phyloP scores from a whole-genome alignment of 2,888 invertebrate genomes.

The Antitype chi region DNA sequence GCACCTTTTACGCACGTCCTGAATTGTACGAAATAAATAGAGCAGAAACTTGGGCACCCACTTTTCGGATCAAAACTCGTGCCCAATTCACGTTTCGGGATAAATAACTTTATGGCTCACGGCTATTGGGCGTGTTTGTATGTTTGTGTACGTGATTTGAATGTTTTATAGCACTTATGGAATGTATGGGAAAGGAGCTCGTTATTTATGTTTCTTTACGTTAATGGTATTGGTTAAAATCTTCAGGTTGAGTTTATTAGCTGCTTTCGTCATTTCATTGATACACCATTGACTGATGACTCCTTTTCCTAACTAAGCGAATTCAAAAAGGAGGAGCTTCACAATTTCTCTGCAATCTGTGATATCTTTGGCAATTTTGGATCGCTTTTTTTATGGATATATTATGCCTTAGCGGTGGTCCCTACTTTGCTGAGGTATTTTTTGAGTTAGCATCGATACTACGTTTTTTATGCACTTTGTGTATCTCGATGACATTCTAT shows the following conservation, averaged over 20 bases:
- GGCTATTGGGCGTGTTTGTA: slow-evolving; percentile 18
- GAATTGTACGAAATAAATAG: slow-evolving; percentile 8
- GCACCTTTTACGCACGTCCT: slow-evolving; percentile 1
- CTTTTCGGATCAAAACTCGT: slow-evolving; percentile 6
- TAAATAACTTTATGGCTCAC: slow-evolving; percentile 38
- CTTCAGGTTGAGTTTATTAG: not conserved
- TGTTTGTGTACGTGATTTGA: slow-evolving; percentile 44
- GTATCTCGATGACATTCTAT: too few relatives aligned
- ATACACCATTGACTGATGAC: too few relatives aligned
- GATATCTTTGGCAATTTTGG: too few relatives aligned
- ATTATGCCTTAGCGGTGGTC: too few relatives aligned
- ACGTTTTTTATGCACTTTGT: too few relatives aligned
- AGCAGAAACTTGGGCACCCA: slow-evolving; percentile 16
- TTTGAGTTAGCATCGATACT: too few relatives aligned
- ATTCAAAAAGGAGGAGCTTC: too few relatives aligned
- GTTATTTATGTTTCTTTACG: slow-evolving; percentile 1
- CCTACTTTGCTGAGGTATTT: too few relatives aligned
- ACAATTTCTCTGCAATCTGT: too few relatives aligned
- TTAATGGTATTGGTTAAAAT: not conserved
- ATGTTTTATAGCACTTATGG: slow-evolving; percentile 9
- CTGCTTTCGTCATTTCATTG: not conserved
- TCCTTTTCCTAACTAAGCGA: too few relatives aligned
- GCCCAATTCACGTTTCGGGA: slow-evolving; percentile 5
- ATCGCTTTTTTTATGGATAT: too few relatives aligned
- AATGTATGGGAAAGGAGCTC: not conserved